Percentiles rank a stretch among this genome's conserved stretches.
Conservation (phyloP, 2,797 vertebrate species). For the Muscicapa striata region DNA sequence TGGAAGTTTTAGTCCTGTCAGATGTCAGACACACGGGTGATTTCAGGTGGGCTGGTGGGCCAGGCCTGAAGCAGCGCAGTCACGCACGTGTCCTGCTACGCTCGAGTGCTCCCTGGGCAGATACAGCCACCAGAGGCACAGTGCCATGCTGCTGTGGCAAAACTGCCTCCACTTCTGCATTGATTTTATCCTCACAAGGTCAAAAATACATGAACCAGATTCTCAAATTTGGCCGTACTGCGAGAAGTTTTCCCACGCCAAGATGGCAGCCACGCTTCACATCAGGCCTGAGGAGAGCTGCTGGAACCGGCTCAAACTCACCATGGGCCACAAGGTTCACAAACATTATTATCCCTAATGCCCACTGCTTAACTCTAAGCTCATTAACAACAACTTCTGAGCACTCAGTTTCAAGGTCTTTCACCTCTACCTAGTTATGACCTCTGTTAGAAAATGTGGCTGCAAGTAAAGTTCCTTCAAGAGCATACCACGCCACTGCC, state of each 20-base stretch:
- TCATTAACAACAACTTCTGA: conserved; percentile 50
- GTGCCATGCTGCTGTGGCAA: not conserved
- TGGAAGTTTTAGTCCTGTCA: not conserved
- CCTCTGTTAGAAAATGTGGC: conserved; percentile 20
- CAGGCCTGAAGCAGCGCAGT: fast-evolving
- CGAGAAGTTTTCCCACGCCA: fast-evolving
- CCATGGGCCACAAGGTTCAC: not conserved
- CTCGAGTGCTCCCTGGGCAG: fast-evolving
- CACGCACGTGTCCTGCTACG: fast-evolving
- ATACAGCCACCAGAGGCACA: not conserved
- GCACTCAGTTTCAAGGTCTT: conserved; percentile 33
- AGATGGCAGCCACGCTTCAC: not conserved
- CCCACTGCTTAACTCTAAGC: conserved; percentile 48
- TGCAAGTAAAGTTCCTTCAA: not conserved
- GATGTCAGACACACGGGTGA: not conserved
- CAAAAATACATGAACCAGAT: fast-evolving
- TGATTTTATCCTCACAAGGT: not conserved
- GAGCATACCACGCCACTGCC: not conserved
- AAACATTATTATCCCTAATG: conserved; percentile 44
- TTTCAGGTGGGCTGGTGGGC: not conserved
- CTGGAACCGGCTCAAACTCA: not conserved
- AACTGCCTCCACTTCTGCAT: not conserved
- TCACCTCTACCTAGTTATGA: conserved; percentile 29
- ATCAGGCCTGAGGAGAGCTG: not conserved
- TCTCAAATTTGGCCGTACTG: not conserved